Percentiles rank a stretch among this genome's conserved stretches.
phyloP scores from a whole-genome alignment of 2,113 vertebrate genomes.

The Entosphenus tridentatus region DNA sequence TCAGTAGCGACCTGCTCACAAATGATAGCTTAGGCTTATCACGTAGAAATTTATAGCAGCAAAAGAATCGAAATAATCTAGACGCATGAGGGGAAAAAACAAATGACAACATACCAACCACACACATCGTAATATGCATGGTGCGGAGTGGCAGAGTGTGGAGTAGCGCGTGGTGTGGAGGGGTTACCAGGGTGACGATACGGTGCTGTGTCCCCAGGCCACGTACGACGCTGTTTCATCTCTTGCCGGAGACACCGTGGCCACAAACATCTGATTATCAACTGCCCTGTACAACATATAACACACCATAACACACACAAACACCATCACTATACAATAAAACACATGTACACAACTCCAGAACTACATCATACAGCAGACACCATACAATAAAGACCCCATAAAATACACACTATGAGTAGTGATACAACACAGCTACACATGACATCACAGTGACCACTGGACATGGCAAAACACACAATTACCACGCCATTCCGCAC shows the following conservation, averaged over 20 bases:
- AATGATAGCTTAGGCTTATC: not conserved
- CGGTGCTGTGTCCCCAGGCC: not conserved
- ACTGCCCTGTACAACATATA: not conserved
- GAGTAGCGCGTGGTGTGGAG: not conserved
- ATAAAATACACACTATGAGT: no score
- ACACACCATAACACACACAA: no score
- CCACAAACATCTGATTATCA: constrained; percentile 6
- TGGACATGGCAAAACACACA: no score
- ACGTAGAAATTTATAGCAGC: not conserved
- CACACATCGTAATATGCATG: not conserved
- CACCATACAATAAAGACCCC: no score
- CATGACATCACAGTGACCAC: no score
- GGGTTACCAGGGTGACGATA: not conserved
- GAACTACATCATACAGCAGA: no score
- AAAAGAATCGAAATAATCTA: not conserved
- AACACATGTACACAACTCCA: no score
- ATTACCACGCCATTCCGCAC: no score
- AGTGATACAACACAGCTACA: no score
- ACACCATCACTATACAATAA: no score
- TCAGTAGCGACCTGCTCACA: not conserved
- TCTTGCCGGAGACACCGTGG: constrained; percentile 2
- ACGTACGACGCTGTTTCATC: not conserved
- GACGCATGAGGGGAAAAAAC: not conserved
- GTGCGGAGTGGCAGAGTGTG: not conserved
- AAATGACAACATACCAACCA: not conserved